These are phyloP conservation scores for Caranx ignobilis DNA, from an alignment of 2,113 vertebrate species.

Conservation along the genomic window DNA sequence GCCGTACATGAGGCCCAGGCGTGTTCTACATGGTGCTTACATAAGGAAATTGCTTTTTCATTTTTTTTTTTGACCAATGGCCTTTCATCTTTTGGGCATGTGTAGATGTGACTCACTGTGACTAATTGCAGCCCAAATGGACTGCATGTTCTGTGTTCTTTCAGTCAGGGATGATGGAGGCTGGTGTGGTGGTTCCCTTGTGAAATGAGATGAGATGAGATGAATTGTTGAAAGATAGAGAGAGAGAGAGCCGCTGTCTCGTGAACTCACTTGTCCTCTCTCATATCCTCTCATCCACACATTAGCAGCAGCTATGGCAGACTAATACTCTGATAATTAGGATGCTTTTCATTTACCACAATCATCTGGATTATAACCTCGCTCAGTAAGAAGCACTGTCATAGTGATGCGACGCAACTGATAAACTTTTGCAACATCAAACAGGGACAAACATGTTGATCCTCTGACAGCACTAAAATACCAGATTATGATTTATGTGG, in stretches of 20 bases:
- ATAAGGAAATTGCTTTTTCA: slow-evolving; percentile 56
- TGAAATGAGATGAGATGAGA: slow-evolving; percentile 18
- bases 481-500: slow-evolving; percentile 17
- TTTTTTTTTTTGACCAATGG: slow-evolving; percentile 3
- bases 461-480: slow-evolving; percentile 7
- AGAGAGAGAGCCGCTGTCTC: background rate
- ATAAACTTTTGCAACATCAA: background rate
- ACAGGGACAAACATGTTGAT: slow-evolving; percentile 7
- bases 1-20: slow-evolving; percentile 23
- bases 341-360: slow-evolving; percentile 31
- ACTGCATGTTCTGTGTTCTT: slow-evolving; percentile 20
- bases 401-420: slow-evolving; percentile 13
- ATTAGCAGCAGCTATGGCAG: slow-evolving; percentile 12
- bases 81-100: slow-evolving; percentile 34
- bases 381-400: slow-evolving; percentile 3
- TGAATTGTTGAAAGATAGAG: background rate
- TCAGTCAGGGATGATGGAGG: slow-evolving; percentile 11
- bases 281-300: slow-evolving; percentile 3
- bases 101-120: slow-evolving; percentile 28
- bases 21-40: slow-evolving; percentile 52
- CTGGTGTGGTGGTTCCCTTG: background rate
- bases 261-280: background rate
- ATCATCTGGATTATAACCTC: slow-evolving; percentile 42
- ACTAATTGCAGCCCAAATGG: slow-evolving; percentile 29
- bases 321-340: slow-evolving; percentile 39